Evolutionary conservation across 2,113 vertebrate species (phyloP), one percentile per base, ranked within the genome.

Genomic region (Glaucomys volans): DNA sequence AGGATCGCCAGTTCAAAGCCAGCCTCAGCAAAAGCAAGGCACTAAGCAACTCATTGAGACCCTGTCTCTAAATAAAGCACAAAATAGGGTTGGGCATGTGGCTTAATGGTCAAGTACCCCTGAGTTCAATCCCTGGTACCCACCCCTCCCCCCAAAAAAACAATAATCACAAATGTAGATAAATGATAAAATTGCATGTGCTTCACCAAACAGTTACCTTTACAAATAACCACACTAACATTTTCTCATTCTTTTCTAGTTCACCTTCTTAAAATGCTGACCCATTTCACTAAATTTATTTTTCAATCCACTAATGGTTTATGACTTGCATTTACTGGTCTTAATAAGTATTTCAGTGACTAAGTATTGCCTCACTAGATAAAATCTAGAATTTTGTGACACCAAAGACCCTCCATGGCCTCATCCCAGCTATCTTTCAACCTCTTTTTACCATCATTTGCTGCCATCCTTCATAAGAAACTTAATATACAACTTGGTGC

Each of bases 351-450:
- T 95, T 86, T 59, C 35, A 84, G 62, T 76, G 64, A 66, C n/a
- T 96, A 42, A 91, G n/a, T 0, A 12, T 89, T 77, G 71, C 30
- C 81, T 92, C 72, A 28, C 57, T 82, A 11, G 37, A 14, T 91
- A 91, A 95, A 83, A 94, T 95, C 69, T 24, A 95, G 54, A 81
- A 50, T 92, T 47, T 77, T 11, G 54, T 81, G 85, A 71, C 76
- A 90, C 50, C 50, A 94, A 64, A 93, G 40, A 22, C 35, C 35
- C 24, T 72, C 64, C 76, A 5, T 84, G 52, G 22, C 75, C 69
- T 42, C 28, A 35, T 77, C 40, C 35, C 50, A 72, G 30, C 85
- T 32, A 84, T 77, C 71, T 80, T 40, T 77, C 89, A 32, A 40
- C 47, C 14, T 88, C 24, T 22, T 69, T 37, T 37, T 77, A 77